These are phyloP conservation scores for Dryobotodes eremita DNA, from an alignment of 2,888 invertebrate genomes.

Conservation along the genomic window DNA sequence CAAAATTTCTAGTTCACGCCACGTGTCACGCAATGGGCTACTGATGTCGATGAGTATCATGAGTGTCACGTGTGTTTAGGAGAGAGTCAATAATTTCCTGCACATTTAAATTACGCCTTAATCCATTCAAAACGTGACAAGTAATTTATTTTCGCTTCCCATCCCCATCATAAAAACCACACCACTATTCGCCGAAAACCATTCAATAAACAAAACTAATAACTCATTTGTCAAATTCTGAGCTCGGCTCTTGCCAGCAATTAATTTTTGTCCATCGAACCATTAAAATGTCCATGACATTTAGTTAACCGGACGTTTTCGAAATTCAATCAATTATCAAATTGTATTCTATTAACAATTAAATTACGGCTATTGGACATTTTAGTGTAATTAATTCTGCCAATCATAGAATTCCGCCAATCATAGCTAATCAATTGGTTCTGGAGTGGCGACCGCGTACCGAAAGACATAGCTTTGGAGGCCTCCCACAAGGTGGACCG, in stretches of 20 bases:
- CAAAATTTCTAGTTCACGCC: conserved; percentile 20
- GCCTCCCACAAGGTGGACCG: too few relatives aligned
- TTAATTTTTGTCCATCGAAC: conserved; percentile 44
- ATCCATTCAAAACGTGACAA: not conserved
- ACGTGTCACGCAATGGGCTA: not conserved
- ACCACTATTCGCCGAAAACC: conserved; percentile 3
- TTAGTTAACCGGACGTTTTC: conserved; percentile 24
- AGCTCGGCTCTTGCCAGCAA: conserved; percentile 44
- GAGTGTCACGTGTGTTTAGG: not conserved
- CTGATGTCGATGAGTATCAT: not conserved
- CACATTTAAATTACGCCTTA: not conserved
- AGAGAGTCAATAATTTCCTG: not conserved
- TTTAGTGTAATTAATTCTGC: conserved; percentile 16
- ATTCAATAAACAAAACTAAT: conserved; percentile 39
- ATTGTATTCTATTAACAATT: conserved; percentile 27
- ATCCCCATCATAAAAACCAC: not conserved
- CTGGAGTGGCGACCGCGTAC: too few relatives aligned
- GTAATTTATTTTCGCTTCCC: not conserved
- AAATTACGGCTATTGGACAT: conserved; percentile 13
- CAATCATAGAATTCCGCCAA: too few relatives aligned
- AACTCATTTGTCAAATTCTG: conserved; percentile 49
- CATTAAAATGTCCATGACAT: conserved; percentile 36
- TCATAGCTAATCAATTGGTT: too few relatives aligned
- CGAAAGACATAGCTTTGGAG: too few relatives aligned
- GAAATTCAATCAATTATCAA: conserved; percentile 39